phyloP scores from a whole-genome alignment of 2,888 invertebrate species.

The Drosophila greeni region DNA sequence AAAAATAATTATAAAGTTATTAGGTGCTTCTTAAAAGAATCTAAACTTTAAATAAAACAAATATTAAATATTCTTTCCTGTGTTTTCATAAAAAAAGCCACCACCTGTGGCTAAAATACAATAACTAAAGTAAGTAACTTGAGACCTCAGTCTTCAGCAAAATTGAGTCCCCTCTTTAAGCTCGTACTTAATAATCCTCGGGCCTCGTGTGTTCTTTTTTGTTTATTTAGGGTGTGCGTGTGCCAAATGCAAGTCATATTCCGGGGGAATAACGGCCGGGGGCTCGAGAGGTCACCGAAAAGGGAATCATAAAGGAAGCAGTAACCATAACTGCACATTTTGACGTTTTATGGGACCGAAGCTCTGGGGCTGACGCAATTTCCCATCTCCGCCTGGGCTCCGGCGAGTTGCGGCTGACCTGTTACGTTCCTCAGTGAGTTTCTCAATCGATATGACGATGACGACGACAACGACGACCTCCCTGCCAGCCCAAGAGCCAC shows the following conservation, averaged over 20 bases:
- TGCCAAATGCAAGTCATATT: slow-evolving; percentile 29
- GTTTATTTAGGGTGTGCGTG: slow-evolving; percentile 19
- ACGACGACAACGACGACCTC: slow-evolving; percentile 12
- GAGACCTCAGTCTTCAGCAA: slow-evolving; percentile 24
- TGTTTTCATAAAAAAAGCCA: neutral
- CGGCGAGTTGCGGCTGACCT: slow-evolving; percentile 46
- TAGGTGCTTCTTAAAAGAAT: neutral
- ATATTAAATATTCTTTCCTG: neutral
- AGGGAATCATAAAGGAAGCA: slow-evolving; percentile 36
- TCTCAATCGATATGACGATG: slow-evolving; percentile 60
- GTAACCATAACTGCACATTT: slow-evolving; percentile 46
- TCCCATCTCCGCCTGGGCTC: slow-evolving; percentile 15
- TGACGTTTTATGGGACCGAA: slow-evolving; percentile 37
- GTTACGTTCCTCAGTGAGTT: slow-evolving; percentile 58
- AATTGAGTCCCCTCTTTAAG: slow-evolving; percentile 15
- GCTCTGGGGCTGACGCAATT: slow-evolving; percentile 38
- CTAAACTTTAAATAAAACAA: neutral
- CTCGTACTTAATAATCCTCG: slow-evolving; percentile 2
- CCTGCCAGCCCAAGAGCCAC: neutral
- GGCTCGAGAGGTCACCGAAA: slow-evolving; percentile 9
- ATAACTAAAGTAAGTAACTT: slow-evolving; percentile 9
- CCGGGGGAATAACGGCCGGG: neutral
- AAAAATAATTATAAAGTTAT: neutral
- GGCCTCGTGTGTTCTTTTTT: neutral
- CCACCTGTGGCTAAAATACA: slow-evolving; percentile 18